phyloP scores from a whole-genome alignment of 2,888 invertebrate genomes.

The Anaspis maculata region DNA sequence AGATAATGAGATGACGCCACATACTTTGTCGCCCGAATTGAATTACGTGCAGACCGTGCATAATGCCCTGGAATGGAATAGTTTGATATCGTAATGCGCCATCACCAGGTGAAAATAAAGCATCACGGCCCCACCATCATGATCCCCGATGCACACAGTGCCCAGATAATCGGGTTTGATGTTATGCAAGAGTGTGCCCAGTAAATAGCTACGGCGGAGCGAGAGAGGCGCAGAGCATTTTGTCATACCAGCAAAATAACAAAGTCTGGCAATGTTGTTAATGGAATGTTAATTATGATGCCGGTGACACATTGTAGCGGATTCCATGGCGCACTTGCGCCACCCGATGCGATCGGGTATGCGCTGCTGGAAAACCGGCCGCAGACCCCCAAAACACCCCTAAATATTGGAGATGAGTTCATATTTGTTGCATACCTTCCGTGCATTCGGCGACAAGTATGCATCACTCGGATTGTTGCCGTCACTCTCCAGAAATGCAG shows the following conservation, averaged over 20 bases:
- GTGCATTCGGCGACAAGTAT: constrained; percentile 35
- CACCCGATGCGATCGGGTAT: constrained; percentile 27
- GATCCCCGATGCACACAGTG: too few species aligned
- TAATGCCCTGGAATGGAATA: too few species aligned
- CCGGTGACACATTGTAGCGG: constrained; percentile 35
- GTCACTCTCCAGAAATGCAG: too few species aligned
- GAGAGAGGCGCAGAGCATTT: constrained; percentile 14
- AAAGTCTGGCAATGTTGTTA: constrained; percentile 30
- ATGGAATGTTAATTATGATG: constrained; percentile 41
- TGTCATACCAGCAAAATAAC: constrained; percentile 23
- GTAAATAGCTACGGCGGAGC: too few species aligned
- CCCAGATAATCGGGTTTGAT: too few species aligned
- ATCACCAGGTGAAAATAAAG: too few species aligned
- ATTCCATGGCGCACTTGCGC: constrained; percentile 35
- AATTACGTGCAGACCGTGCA: too few species aligned
- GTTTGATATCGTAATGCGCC: too few species aligned
- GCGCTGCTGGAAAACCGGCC: constrained; percentile 37
- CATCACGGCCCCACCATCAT: too few species aligned
- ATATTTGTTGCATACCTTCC: constrained; percentile 38
- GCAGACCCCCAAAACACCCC: constrained; percentile 35
- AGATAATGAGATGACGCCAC: too few species aligned
- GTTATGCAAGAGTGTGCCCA: too few species aligned
- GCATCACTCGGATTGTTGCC: constrained; percentile 30
- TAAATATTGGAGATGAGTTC: constrained; percentile 34
- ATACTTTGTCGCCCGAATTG: too few species aligned